Percentiles rank a stretch among this genome's conserved stretches.
Conservation (phyloP, 2,797 vertebrate species). For the Zenarchopterus dispar region DNA sequence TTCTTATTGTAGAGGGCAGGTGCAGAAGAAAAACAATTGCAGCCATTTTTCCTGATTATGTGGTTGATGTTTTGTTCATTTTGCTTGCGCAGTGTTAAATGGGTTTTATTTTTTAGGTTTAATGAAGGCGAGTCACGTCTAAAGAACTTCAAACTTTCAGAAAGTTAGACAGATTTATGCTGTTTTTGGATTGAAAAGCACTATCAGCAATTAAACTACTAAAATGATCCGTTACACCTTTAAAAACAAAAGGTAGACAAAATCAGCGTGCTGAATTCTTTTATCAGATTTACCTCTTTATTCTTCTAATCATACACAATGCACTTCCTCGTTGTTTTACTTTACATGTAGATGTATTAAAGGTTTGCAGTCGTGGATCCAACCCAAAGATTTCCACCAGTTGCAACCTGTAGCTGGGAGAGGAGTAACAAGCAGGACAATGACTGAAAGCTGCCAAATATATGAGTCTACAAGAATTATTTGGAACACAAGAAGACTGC, state of each 20-base stretch:
- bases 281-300: no score
- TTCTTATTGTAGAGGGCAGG: background rate
- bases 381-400: slow-evolving; percentile 5
- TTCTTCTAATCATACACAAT: no score
- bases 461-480: slow-evolving; percentile 17
- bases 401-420: slow-evolving; percentile 15
- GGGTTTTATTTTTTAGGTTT: background rate
- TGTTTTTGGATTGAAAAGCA: background rate
- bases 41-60: background rate
- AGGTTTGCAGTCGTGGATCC: background rate
- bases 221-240: no score
- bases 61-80: background rate
- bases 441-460: slow-evolving; percentile 34
- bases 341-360: background rate
- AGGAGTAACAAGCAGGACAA: slow-evolving; percentile 9
- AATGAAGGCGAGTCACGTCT: background rate
- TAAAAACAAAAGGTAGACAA: no score
- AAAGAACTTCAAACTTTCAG: background rate
- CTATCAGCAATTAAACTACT: no score
- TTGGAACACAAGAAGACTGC: slow-evolving; percentile 10
- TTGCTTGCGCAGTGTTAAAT: background rate
- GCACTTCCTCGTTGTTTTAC: no score
- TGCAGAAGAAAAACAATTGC: slow-evolving; percentile 2
- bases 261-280: no score
- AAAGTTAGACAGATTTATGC: background rate